These are phyloP conservation scores for Hanleya hanleyi DNA, from an alignment of 2,888 invertebrate species.

Conservation along the genomic window DNA sequence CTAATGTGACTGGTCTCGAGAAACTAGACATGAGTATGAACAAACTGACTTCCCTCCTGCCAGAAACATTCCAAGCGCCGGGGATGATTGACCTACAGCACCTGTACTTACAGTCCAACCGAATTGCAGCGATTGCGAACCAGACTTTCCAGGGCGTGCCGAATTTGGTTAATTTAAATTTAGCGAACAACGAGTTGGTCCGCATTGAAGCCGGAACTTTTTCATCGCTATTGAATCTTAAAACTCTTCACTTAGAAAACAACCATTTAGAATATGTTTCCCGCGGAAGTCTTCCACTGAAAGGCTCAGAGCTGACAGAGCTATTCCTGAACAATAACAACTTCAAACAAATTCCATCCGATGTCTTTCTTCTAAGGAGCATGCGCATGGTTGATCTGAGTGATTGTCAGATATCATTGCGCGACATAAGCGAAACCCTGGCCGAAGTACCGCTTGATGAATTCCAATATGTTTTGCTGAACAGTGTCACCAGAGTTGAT, in stretches of 20 bases:
- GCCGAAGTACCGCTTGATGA: not conserved
- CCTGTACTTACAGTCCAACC: not conserved
- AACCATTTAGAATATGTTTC: not conserved
- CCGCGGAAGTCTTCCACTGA: not conserved
- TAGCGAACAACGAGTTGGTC: not conserved
- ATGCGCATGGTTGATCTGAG: not conserved
- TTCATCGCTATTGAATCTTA: not conserved
- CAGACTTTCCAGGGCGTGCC: not conserved
- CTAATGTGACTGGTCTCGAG: not conserved
- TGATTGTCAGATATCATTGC: not conserved
- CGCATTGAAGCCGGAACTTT: not conserved
- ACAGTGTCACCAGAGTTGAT: not conserved
- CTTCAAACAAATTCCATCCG: not conserved
- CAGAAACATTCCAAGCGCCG: not conserved
- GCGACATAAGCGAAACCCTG: not conserved
- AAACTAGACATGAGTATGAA: not conserved
- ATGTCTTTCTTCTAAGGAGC: not conserved
- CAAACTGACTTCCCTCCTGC: not conserved
- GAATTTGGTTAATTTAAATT: not conserved
- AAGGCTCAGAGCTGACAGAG: not conserved
- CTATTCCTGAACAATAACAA: not conserved
- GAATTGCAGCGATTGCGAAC: not conserved
- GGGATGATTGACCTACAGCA: not conserved
- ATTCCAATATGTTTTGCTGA: not conserved
- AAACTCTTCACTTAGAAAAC: not conserved